Percentiles rank a stretch among this genome's conserved stretches.
Evolutionary conservation across 92 coral and sea anemone genomes (phyloP).

Genomic region (Umimayanthus chanpuru): DNA sequence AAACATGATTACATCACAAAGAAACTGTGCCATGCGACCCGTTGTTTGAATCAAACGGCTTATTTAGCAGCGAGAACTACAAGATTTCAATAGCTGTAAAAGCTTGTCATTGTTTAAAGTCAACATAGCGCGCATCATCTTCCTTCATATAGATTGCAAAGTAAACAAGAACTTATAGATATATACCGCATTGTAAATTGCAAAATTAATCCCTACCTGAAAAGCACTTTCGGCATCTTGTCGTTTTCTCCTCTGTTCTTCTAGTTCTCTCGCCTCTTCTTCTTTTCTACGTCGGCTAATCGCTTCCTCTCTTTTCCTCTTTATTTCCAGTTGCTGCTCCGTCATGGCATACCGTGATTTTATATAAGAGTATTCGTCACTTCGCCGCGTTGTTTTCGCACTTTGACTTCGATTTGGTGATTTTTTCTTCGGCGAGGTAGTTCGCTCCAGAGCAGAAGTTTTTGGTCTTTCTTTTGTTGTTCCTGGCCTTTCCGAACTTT

Average conservation of each 20-base stretch:
- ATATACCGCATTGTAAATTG: not conserved
- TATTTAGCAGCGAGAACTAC: too few species aligned
- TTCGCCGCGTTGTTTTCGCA: constrained; percentile 67
- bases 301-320: constrained; percentile 86
- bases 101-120: too few species aligned
- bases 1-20: too few species aligned
- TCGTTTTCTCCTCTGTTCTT: constrained; percentile 80
- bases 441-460: constrained; percentile 67
- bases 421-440: constrained; percentile 23
- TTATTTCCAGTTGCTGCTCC: constrained; percentile 90
- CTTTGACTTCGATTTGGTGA: constrained; percentile 73
- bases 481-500: constrained; percentile 34
- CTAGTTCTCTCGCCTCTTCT: constrained; percentile 84
- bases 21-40: too few species aligned
- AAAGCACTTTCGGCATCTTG: constrained; percentile 97
- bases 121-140: not conserved
- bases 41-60: too few species aligned
- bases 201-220: constrained; percentile 69
- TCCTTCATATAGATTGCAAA: not conserved
- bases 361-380: constrained; percentile 80
- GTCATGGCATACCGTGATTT: constrained; percentile 88
- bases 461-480: constrained; percentile 72
- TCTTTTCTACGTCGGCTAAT: constrained; percentile 87
- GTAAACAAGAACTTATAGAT: not conserved
- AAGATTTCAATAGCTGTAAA: too few species aligned